Base-by-base conservation (phyloP, 2,797 vertebrate species). In the Gallirallus australis region DNA sequence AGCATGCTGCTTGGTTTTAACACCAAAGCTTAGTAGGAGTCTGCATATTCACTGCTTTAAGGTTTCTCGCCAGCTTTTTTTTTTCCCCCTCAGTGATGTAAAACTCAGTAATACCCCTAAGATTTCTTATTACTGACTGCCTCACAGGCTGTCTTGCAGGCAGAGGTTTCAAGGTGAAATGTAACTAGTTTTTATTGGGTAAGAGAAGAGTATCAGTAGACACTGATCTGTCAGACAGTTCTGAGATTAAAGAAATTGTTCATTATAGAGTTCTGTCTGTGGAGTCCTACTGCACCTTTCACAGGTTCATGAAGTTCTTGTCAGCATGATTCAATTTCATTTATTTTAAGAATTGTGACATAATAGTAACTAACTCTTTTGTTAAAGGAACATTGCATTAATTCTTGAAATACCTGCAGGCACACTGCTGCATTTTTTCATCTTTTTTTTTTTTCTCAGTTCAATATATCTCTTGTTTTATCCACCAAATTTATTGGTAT, bases 1-100 rank as follows among this genome's bases (percentile, higher is more conserved):
- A 39, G 4, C 3, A 16, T 4, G 10, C 17, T 61, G 2, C 18
- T 72, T 65, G 9, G 6, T 70, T 64, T 80, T 78, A 11, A 56
- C 4, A 59, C 2, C 7, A 68, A 50, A 84, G 7, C 11, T 79
- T 35, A 27, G 7, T 19, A 35, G 53, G 6, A 33, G 4, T 59
- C 30, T 48, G 11, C 0, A 0, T 45, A 42, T 11, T 82, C 0
- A 1, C 11, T 68, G 6, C 2, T 53, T 59, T 42, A 31, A 31
- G 2, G 2, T 10, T 84, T 31, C 15, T 60, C 76, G 39, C 3
- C 31, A 35, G 12, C 0, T 28, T 81, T 33, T 7, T 30, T 40
- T 30, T 35, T 60, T 14, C 18, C 47, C 7, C 47, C 7, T 27
- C 7, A 20, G 3, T 31, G 5, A 50, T 13, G 4, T 52, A 61